phyloP scores from a whole-genome alignment of 2,888 invertebrate genomes.

The Drosophila paracracens region DNA sequence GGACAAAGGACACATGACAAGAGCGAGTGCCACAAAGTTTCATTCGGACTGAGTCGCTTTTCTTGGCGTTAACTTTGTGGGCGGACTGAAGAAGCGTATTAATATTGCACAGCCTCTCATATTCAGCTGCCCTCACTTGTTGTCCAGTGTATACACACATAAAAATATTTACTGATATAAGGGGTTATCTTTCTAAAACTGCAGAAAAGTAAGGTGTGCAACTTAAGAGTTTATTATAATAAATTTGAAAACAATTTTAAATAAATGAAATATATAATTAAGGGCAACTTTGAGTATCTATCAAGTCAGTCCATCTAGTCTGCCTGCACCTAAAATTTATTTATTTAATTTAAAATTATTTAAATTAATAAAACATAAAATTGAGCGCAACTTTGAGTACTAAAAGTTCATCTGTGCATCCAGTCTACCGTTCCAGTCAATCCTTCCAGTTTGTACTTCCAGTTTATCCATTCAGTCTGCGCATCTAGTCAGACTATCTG shows the following conservation, averaged over 20 bases:
- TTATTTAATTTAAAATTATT: too few relatives aligned
- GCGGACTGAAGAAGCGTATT: conserved; percentile 47
- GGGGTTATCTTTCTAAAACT: background rate
- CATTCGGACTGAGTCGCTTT: conserved; percentile 35
- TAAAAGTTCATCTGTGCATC: background rate
- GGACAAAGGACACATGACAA: conserved; percentile 1
- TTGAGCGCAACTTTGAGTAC: too few relatives aligned
- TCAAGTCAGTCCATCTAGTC: background rate
- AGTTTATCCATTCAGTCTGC: too few relatives aligned
- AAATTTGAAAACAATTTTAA: background rate
- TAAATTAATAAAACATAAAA: too few relatives aligned
- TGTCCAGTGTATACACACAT: background rate
- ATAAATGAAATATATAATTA: background rate
- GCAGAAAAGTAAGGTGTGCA: background rate
- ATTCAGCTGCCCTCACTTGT: background rate
- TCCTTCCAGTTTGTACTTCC: background rate
- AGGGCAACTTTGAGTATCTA: background rate
- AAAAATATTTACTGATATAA: background rate
- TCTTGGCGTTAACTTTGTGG: conserved; percentile 45
- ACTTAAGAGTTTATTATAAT: background rate
- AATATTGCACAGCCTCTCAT: conserved; percentile 52
- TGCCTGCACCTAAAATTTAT: background rate
- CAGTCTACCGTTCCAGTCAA: background rate
- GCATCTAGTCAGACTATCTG: too few relatives aligned
- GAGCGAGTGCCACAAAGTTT: conserved; percentile 18